A percentile compares a stretch with the other conserved stretches of the same genome.
Conservation (phyloP, 2,888 invertebrate genomes). For the Allygus modestus region DNA sequence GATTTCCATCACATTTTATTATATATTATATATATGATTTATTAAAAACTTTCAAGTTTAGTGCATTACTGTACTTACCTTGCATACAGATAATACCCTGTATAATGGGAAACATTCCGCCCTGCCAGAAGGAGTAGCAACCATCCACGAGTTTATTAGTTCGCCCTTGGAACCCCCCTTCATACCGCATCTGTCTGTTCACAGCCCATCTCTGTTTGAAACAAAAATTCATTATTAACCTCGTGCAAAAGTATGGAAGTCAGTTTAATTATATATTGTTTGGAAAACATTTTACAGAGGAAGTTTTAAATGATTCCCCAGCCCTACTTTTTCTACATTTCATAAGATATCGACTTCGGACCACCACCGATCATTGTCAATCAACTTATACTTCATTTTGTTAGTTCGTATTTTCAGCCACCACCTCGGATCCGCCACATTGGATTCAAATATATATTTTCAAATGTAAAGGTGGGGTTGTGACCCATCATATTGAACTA, state of each 20-base stretch:
- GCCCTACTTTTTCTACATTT: not conserved
- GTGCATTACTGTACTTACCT: slow-evolving; percentile 8
- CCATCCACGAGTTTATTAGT: slow-evolving; percentile 99
- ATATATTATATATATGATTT: no score
- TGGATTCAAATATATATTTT: no score
- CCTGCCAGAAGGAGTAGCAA: slow-evolving; percentile 99
- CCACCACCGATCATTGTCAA: no score
- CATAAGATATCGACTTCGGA: no score
- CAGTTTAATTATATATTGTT: not conserved
- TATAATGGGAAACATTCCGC: slow-evolving; percentile 77
- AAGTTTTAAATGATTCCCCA: no score
- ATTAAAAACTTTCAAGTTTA: no score
- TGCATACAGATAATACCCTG: slow-evolving; percentile 61
- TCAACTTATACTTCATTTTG: no score
- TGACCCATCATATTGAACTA: no score
- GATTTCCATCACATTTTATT: no score
- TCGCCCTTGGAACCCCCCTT: slow-evolving; percentile 98
- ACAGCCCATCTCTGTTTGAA: slow-evolving; percentile 87
- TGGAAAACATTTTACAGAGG: no score
- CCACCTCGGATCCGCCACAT: no score
- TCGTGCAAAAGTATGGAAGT: not conserved
- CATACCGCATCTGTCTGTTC: slow-evolving; percentile 93
- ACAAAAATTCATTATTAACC: slow-evolving; percentile 62
- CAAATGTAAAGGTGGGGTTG: no score
- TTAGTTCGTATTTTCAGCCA: not conserved